Evolutionary conservation across 2,797 vertebrate species (phyloP).

Genomic region (Hydrocynus forskahlii): DNA sequence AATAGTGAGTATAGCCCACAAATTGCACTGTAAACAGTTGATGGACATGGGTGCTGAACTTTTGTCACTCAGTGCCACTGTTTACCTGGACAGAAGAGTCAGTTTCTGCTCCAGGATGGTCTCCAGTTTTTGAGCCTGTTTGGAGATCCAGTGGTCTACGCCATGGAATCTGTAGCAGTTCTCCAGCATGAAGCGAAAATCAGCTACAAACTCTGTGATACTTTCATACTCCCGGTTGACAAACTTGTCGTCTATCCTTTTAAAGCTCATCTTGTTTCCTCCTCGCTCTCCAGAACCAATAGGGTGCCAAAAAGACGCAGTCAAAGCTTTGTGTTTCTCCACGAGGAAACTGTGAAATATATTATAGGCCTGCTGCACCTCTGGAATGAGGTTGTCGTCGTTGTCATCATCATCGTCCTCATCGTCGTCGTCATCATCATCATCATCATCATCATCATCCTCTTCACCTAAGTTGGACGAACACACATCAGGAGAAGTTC

Average conservation of each 20-base stretch:
- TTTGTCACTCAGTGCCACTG: no score
- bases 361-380: slow-evolving; percentile 89
- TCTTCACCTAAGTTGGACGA: not conserved
- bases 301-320: slow-evolving; percentile 76
- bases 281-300: slow-evolving; percentile 49
- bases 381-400: slow-evolving; percentile 82
- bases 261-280: slow-evolving; percentile 81
- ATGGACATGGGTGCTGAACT: no score
- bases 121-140: slow-evolving; percentile 95
- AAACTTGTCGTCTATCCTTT: slow-evolving; percentile 92
- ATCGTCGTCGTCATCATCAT: no score
- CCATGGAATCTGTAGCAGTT: slow-evolving; percentile 91
- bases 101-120: slow-evolving; percentile 96
- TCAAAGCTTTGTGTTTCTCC: slow-evolving; percentile 89
- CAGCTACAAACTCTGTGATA: slow-evolving; percentile 92
- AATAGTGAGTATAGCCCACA: no score
- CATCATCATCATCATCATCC: not conserved
- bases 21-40: no score
- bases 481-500: not conserved
- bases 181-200: slow-evolving; percentile 94
- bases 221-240: slow-evolving; percentile 82
- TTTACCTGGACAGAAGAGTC: slow-evolving; percentile 91
- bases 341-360: slow-evolving; percentile 90
- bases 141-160: slow-evolving; percentile 96
- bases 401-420: slow-evolving; percentile 60